Evolutionary conservation across 2,888 invertebrate species (phyloP).

Genomic region (Piscicola geometra): DNA sequence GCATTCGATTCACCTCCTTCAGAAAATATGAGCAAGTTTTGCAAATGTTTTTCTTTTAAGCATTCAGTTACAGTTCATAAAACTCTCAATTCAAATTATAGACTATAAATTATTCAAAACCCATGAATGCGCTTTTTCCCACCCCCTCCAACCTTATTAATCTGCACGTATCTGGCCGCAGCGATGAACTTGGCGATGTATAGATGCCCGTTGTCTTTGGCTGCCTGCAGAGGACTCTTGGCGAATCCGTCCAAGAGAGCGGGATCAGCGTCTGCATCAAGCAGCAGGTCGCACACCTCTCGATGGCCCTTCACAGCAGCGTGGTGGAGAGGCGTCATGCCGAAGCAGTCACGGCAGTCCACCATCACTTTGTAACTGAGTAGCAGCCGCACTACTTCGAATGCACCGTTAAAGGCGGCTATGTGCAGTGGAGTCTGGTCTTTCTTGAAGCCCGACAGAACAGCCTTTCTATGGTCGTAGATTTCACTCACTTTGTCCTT

Average conservation of each 20-base stretch:
- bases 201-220: conserved; percentile 35
- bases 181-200: conserved; percentile 28
- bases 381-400: conserved; percentile 33
- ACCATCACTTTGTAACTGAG: conserved; percentile 36
- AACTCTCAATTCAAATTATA: too few species aligned
- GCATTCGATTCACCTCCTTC: background rate
- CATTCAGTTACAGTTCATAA: too few species aligned
- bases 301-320: conserved; percentile 37
- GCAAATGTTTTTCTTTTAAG: too few species aligned
- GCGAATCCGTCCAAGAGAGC: conserved; percentile 34
- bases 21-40: background rate
- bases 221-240: conserved; percentile 38
- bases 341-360: conserved; percentile 37
- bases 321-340: conserved; percentile 41
- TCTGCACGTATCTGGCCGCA: conserved; percentile 16
- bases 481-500: conserved; percentile 28
- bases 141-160: conserved; percentile 29
- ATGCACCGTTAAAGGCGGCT: conserved; percentile 34
- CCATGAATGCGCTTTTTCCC: too few species aligned
- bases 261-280: conserved; percentile 36
- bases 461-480: conserved; percentile 21
- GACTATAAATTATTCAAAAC: too few species aligned
- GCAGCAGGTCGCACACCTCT: conserved; percentile 30
- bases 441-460: conserved; percentile 24
- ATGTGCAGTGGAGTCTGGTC: conserved; percentile 42